Evolutionary conservation across 1,140 invertebrate species (phyloP).

Genomic region (Megalonaias nervosa): DNA sequence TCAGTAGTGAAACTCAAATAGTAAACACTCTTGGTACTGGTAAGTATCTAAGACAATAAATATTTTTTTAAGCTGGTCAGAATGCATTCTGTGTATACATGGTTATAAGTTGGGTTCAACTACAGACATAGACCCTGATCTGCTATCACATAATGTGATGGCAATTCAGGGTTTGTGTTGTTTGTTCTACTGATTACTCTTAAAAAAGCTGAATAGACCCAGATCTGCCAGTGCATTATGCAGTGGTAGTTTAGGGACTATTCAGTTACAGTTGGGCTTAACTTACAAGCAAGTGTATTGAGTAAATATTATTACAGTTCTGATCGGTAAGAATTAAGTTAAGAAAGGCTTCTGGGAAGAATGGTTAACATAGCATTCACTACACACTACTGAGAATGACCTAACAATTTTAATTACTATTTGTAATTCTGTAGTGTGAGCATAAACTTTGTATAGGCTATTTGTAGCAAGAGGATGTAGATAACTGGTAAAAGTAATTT

Average conservation of each 20-base stretch:
- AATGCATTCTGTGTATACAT: not conserved
- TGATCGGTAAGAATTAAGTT: no score
- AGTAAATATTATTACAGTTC: no score
- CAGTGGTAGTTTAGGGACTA: no score
- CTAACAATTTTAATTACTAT: no score
- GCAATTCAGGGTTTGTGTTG: not conserved
- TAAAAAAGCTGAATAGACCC: not conserved
- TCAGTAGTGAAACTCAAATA: conserved; percentile 45
- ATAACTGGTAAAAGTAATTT: not conserved
- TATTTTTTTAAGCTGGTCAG: not conserved
- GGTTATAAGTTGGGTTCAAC: not conserved
- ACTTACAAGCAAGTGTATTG: no score
- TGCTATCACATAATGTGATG: not conserved
- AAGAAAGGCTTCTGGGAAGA: no score
- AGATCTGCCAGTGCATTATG: not conserved
- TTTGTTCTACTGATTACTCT: not conserved
- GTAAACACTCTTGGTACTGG: conserved; percentile 53
- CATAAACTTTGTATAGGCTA: no score
- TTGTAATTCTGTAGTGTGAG: no score
- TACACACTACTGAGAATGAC: no score
- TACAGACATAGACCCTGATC: not conserved
- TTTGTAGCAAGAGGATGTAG: not conserved
- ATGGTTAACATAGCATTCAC: no score
- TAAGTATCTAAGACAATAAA: conserved; percentile 22
- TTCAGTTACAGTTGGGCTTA: no score